Evolutionary conservation across 2,113 vertebrate genomes (phyloP).

Genomic region (Felis chaus): DNA sequence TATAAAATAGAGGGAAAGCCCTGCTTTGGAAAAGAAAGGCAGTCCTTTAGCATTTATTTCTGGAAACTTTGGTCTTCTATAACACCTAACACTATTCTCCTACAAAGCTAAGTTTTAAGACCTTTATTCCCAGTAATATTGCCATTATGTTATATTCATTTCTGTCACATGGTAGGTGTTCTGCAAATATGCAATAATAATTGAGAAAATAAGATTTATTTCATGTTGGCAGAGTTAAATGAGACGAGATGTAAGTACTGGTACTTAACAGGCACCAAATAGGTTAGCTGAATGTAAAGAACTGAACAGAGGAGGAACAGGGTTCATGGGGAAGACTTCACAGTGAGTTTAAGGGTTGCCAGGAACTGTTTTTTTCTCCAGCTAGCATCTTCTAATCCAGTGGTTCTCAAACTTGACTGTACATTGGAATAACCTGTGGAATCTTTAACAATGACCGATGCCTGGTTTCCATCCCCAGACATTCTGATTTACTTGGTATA

Average conservation of each 20-base stretch:
- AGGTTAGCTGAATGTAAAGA: neutral
- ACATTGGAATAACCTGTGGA: neutral
- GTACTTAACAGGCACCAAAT: neutral
- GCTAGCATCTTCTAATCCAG: neutral
- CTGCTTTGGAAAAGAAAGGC: neutral
- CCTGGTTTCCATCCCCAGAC: neutral
- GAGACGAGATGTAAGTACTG: neutral
- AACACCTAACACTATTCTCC: neutral
- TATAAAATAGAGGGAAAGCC: slow-evolving; percentile 15
- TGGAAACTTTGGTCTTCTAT: slow-evolving; percentile 7
- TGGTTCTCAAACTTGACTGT: neutral
- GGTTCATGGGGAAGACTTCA: neutral
- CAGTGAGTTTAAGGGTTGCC: neutral
- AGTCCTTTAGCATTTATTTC: neutral
- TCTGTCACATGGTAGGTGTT: neutral
- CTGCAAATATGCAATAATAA: neutral
- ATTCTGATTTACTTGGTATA: neutral
- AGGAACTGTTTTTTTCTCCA: neutral
- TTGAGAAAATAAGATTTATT: neutral
- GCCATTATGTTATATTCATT: neutral
- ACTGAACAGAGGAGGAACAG: neutral
- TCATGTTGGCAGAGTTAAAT: neutral
- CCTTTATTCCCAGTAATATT: neutral
- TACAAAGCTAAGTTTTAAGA: neutral
- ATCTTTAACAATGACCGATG: neutral